Evolutionary conservation across 2,888 invertebrate species (phyloP), one percentile per base, ranked within the genome.

Genomic region (Bhutanitis thaidina): DNA sequence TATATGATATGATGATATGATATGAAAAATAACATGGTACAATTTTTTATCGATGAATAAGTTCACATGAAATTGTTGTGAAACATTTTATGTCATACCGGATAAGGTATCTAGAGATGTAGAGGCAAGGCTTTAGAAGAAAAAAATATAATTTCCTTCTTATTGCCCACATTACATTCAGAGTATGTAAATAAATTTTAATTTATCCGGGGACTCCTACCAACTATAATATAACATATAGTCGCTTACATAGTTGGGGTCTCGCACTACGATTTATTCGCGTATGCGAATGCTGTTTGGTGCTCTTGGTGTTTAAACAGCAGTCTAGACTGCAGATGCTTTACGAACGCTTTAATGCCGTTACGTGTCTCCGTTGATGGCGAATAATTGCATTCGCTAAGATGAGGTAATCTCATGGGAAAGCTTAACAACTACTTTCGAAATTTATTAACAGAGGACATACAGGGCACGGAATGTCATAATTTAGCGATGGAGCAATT

Each of bases 301-400:
- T 49, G 43, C 38, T 49, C 43, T 47, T 62, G 63, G 62, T 62
- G 64, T 65, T 67, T 65, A 61, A 64, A 65, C 61, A 52, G 57
- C 48, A 61, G 68, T 68, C 68, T 68, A 67, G 68, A 68, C 68
- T 61, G 55, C 45, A 49, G 53, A 61, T 62, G 60, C 59, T 63
- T 65, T 66, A 68, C 61, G 60, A 52, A 62, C 61, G 58, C 58
- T 67, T 63, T 65, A 65, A 64, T 64, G 58, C 54, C 57, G 57
- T 62, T 58, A 62, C 62, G 59, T 57, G 64, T 58, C 57, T 55
- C 58, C 55, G 44, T 47, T 57, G 53, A 59, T 60, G 58, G 54
- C 55, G 59, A 59, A 43, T 52, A 41, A 57, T 56, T 55, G 54
- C 48, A 44, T 53, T 55, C 54, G 57, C 55, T 54, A 47, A 54